phyloP scores from a whole-genome alignment of 2,888 invertebrate genomes.

The Sesia apiformis region DNA sequence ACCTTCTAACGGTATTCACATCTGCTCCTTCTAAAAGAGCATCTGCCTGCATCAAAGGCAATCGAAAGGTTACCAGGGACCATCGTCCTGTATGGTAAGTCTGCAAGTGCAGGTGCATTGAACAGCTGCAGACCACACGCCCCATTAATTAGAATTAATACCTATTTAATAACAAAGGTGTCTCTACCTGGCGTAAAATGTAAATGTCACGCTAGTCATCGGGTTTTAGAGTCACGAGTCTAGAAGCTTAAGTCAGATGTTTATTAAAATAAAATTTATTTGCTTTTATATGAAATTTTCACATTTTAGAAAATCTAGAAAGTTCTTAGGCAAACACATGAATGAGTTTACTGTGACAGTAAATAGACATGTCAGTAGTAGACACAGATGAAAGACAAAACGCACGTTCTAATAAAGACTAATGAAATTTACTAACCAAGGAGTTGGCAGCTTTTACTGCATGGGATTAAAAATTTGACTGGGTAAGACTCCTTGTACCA shows the following conservation, averaged over 20 bases:
- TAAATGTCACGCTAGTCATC: not conserved
- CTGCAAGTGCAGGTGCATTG: constrained; percentile 5
- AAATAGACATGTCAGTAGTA: too few species aligned
- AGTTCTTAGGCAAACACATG: too few species aligned
- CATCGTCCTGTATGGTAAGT: constrained; percentile 21
- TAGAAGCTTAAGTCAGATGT: constrained; percentile 4
- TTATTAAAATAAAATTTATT: too few species aligned
- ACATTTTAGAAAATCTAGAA: too few species aligned
- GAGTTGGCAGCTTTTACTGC: too few species aligned
- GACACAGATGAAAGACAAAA: too few species aligned
- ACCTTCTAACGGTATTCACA: not conserved
- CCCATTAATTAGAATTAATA: constrained; percentile 8
- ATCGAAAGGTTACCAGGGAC: constrained; percentile 36
- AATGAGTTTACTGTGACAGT: too few species aligned
- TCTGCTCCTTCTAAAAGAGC: not conserved
- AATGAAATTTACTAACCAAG: too few species aligned
- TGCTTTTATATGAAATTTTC: too few species aligned
- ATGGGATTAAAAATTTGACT: too few species aligned
- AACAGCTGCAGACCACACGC: constrained; percentile 12
- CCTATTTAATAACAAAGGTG: not conserved
- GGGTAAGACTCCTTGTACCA: too few species aligned
- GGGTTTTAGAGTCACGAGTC: not conserved
- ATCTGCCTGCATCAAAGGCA: constrained; percentile 2
- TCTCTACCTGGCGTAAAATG: not conserved
- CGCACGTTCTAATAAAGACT: too few species aligned